Evolutionary conservation across 2,113 vertebrate species (phyloP).

Genomic region (Datnioides undecimradiatus): DNA sequence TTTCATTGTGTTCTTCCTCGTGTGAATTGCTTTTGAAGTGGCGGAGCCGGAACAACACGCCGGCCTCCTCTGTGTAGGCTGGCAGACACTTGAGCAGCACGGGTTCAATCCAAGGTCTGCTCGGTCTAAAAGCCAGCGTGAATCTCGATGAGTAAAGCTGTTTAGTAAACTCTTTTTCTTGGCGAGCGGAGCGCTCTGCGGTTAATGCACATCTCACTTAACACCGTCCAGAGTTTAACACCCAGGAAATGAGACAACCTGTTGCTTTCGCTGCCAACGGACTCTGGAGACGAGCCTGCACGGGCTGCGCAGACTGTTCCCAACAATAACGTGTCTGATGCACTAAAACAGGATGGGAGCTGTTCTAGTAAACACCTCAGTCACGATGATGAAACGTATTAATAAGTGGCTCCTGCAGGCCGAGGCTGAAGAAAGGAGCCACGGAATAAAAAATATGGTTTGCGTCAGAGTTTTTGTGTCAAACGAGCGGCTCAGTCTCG

Average conservation of each 20-base stretch:
- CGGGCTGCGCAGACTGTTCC: no score
- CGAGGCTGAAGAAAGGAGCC: neutral
- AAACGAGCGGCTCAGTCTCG: no score
- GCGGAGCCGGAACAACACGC: neutral
- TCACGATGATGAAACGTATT: no score
- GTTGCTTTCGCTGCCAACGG: neutral
- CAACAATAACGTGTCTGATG: neutral
- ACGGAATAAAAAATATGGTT: no score
- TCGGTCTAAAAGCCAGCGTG: neutral
- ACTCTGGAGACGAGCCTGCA: neutral
- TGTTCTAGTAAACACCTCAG: neutral
- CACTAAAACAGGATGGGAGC: neutral
- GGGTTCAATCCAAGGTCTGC: conserved; percentile 16
- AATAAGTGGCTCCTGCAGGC: no score
- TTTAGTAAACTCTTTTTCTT: neutral
- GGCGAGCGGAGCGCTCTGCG: neutral
- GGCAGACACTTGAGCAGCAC: neutral
- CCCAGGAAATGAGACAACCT: conserved; percentile 1
- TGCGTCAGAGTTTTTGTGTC: no score
- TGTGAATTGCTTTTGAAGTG: neutral
- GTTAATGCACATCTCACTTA: neutral
- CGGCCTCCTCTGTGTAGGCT: neutral
- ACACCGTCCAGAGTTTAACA: neutral
- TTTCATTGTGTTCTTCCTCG: neutral
- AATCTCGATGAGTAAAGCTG: conserved; percentile 8